phyloP scores from a whole-genome alignment of 2,113 vertebrate genomes.

The Lophius piscatorius region DNA sequence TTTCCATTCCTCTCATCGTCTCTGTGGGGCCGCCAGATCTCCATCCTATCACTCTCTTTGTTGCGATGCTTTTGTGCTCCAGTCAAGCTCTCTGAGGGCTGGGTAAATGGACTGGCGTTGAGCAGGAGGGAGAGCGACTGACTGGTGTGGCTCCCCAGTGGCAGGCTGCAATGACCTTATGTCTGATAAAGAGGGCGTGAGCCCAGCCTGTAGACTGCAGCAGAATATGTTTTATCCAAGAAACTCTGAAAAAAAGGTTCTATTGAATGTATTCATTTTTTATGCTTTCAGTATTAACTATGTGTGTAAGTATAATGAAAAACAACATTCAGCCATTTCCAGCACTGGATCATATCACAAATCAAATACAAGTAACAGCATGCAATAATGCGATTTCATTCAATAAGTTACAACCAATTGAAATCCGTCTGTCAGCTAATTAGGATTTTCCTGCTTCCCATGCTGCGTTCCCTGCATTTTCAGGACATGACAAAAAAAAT shows the following conservation, averaged over 20 bases:
- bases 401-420: slow-evolving; percentile 2
- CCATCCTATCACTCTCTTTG: slow-evolving; percentile 52
- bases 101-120: slow-evolving; percentile 56
- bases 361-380: too few relatives aligned
- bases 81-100: slow-evolving; percentile 50
- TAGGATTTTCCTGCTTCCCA: slow-evolving; percentile 7
- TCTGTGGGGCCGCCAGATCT: slow-evolving; percentile 31
- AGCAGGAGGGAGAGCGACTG: slow-evolving; percentile 20
- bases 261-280: too few relatives aligned
- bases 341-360: neutral
- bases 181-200: slow-evolving; percentile 42
- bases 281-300: neutral
- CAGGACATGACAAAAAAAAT: neutral
- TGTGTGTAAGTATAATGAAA: neutral
- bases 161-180: slow-evolving; percentile 58
- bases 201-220: slow-evolving; percentile 34
- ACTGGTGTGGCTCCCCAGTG: slow-evolving; percentile 29
- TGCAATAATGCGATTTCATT: too few relatives aligned
- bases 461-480: slow-evolving; percentile 7
- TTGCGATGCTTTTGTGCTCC: slow-evolving; percentile 54
- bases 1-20: slow-evolving; percentile 11
- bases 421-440: slow-evolving; percentile 12
- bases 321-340: neutral
- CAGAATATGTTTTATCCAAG: slow-evolving; percentile 23
- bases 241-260: slow-evolving; percentile 1